Conservation (phyloP, 2,888 invertebrate species). For the Malthinus seriepunctatus region DNA sequence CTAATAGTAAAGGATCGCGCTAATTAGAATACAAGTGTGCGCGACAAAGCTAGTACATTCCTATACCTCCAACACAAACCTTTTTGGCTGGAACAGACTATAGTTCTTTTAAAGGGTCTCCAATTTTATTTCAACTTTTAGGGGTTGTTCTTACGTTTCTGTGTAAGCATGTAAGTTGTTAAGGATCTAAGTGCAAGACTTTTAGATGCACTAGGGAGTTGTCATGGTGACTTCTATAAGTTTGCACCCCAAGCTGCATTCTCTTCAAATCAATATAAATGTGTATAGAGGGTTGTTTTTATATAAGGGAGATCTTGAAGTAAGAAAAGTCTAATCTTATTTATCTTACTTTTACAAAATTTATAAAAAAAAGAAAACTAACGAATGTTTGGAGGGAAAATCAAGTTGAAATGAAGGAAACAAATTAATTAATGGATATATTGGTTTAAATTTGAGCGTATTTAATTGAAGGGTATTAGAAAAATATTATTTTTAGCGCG, state of each 20-base stretch:
- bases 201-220: slow-evolving; percentile 53
- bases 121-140: neutral
- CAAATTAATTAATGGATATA: too few species aligned
- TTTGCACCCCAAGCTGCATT: slow-evolving; percentile 37
- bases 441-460: neutral
- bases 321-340: slow-evolving; percentile 31
- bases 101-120: too few species aligned
- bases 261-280: slow-evolving; percentile 40
- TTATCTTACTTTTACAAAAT: too few species aligned
- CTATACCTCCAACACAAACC: too few species aligned
- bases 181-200: slow-evolving; percentile 42
- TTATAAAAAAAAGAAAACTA: neutral
- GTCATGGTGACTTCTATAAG: slow-evolving; percentile 51
- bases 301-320: slow-evolving; percentile 26
- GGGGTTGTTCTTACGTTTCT: slow-evolving; percentile 17
- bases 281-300: slow-evolving; percentile 30
- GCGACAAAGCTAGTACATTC: too few species aligned
- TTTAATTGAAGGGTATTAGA: neutral
- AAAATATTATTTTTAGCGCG: slow-evolving; percentile 19
- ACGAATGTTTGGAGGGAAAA: neutral
- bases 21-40: too few species aligned
- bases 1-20: too few species aligned
- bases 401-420: too few species aligned
- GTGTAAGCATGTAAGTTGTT: slow-evolving; percentile 29
- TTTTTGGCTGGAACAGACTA: too few species aligned